Conservation (phyloP, 1,140 invertebrate species). For the Calephelis virginiensis region DNA sequence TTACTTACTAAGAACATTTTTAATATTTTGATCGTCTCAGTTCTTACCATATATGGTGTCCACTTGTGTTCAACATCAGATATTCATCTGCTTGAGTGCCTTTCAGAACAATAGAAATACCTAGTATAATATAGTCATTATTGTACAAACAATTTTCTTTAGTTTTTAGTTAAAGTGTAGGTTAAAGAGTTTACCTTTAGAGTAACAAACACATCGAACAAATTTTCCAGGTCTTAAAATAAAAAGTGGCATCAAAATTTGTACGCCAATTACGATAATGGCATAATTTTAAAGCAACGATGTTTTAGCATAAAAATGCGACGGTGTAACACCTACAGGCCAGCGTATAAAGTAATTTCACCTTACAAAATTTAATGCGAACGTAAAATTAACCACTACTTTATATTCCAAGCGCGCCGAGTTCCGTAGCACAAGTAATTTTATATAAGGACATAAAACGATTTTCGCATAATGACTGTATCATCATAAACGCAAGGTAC, state of each 20-base stretch:
- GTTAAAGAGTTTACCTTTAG: too few species aligned
- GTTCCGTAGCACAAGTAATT: constrained; percentile 46
- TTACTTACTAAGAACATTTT: too few species aligned
- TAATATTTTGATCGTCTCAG: too few species aligned
- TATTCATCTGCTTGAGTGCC: too few species aligned
- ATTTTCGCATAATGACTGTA: constrained; percentile 53
- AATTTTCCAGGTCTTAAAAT: background rate
- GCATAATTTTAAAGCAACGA: constrained; percentile 15
- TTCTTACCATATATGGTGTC: too few species aligned
- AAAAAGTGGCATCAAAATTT: background rate
- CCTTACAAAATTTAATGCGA: constrained; percentile 41
- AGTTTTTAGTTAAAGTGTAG: too few species aligned
- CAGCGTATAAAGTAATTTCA: constrained; percentile 44
- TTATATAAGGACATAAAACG: constrained; percentile 59
- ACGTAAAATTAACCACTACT: constrained; percentile 52
- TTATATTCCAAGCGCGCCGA: constrained; percentile 44
- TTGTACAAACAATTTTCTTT: too few species aligned
- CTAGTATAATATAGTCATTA: too few species aligned
- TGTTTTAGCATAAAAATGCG: constrained; percentile 16
- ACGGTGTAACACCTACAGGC: constrained; percentile 12
- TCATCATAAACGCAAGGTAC: constrained; percentile 37
- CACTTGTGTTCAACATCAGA: too few species aligned
- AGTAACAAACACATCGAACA: background rate
- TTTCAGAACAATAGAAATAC: too few species aligned
- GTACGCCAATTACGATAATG: constrained; percentile 2